Percentiles rank a stretch among this genome's conserved stretches.
Evolutionary conservation across 2,888 invertebrate species (phyloP).

Genomic region (Drosophila stalkeri): DNA sequence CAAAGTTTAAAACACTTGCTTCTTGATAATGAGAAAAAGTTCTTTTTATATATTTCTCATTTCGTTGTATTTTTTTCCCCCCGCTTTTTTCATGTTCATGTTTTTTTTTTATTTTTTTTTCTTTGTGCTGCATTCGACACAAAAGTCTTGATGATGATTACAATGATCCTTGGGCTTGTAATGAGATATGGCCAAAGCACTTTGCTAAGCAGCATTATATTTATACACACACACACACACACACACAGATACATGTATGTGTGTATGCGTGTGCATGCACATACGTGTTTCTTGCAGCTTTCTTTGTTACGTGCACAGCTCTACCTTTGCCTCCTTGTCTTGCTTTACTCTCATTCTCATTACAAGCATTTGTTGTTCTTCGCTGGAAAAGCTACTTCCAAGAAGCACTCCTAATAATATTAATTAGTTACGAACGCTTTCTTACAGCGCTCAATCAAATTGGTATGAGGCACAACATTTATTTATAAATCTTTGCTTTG

Average conservation of each 20-base stretch:
- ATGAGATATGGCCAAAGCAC: slow-evolving; percentile 65
- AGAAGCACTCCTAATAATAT: background rate
- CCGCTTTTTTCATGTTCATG: slow-evolving; percentile 7
- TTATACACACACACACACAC: slow-evolving; percentile 1
- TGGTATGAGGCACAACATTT: background rate
- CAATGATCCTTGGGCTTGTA: slow-evolving; percentile 71
- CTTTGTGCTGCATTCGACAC: slow-evolving; percentile 50
- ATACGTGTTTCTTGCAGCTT: slow-evolving; percentile 23
- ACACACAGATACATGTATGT: background rate
- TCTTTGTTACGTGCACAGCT: slow-evolving; percentile 47
- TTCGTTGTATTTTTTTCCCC: background rate
- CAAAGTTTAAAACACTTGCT: slow-evolving; percentile 68
- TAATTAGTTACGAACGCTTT: background rate
- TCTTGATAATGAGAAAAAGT: slow-evolving; percentile 73
- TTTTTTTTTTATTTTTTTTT: slow-evolving; percentile 23
- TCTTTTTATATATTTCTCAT: slow-evolving; percentile 32
- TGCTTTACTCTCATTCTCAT: background rate
- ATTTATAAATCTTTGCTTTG: background rate
- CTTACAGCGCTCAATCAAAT: background rate
- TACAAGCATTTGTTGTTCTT: slow-evolving; percentile 7
- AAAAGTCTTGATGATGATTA: slow-evolving; percentile 59
- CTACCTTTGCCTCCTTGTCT: background rate
- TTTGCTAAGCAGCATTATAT: slow-evolving; percentile 61
- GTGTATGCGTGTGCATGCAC: background rate
- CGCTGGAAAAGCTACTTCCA: slow-evolving; percentile 20